Base-by-base conservation (phyloP, 2,888 invertebrate species). In the Rhagonycha lutea region DNA sequence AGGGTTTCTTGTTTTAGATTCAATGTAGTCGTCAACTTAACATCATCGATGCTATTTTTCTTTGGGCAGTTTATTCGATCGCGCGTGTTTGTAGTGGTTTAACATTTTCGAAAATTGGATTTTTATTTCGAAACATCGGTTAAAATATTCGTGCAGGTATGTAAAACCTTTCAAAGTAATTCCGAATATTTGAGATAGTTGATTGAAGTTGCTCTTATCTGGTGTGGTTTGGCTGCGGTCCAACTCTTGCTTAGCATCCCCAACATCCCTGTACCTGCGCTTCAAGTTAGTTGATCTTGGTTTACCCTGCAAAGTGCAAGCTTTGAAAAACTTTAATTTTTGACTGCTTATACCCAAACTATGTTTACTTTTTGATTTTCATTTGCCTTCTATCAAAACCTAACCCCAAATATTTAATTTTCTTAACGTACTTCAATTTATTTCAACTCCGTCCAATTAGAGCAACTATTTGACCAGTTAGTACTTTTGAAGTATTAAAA, bases 211-310 rank as follows among this genome's bases (percentile, higher is more conserved):
- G 24, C 73, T 78, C 78, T 81, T 80, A 81, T 80, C 81, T 79
- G 76, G 69, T 79, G 81, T 74, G 80, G 81, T 78, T 81, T 82
- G 81, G 81, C 81, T 74, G 74, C 71, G 74, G 77, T 82, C 81
- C 82, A 82, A 79, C 76, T 77, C 78, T 75, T 75, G 79, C 72
- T 78, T 77, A 73, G 79, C 77, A 78, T 74, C 78, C 26, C 70
- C 23, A 24, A 65, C 63, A 65, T 65, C 63, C 63, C 68, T 72
- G 69, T 65, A 72, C 74, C 74, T 76, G 70, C 32, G 67, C 63
- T 26, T 28, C 28, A 18, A 60, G 74, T 65, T 72, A 62, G 70
- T 73, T 28, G 29, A 77, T 11, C 69, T 70, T 71, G 61, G 76
- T 79, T 73, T 75, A 69, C 73, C 61, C 70, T 72, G 47, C 62